Evolutionary conservation across 2,888 invertebrate species (phyloP), one percentile per base, ranked within the genome.

Genomic region (Pollenia griseotomentosa): DNA sequence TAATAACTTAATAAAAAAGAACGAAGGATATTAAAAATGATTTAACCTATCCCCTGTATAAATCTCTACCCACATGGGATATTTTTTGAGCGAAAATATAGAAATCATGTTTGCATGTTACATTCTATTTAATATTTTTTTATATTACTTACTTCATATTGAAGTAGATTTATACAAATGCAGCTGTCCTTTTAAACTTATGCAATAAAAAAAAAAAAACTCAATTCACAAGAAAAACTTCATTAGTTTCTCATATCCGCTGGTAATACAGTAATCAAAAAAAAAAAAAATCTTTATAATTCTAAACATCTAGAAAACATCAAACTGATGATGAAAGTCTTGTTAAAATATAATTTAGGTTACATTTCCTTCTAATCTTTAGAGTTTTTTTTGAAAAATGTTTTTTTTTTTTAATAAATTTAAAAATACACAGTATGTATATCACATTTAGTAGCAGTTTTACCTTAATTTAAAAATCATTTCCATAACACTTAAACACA

Each of bases 291-390:
- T n/a, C 6, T 14, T 1, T 7, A 44, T 11, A 70, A 42, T 12
- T n/a, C 57, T 33, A n/a, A 10, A 44, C 33, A 78, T 33, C 40
- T 16, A 40, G 10, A 46, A 9, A 78, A 57, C 48, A 68, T 23
- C 33, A 66, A 70, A 73, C 73, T 10, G 23, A 59, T 74, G 74
- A 63, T 83, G 63, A 48, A 68, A 68, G 40, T 74, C 53, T 82
- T 44, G 33, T 33, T 48, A 0, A 73, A 74, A 79, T 75, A 70
- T 65, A 83, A 86, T 86, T 83, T 48, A 80, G 79, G 79, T 83
- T 83, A 83, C 75, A 83, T 83, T 83, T 83, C 86, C 86, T 86
- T 86, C 46, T 71, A 77, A 65, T 80, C 86, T 83, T 55, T 44
- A 46, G 79, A 71, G 55, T 59, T 65, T 44, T 73, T 70, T 65